These are phyloP conservation scores for Montifringilla adamsi DNA, from an alignment of 2,113 vertebrate genomes.

Conservation along the genomic window DNA sequence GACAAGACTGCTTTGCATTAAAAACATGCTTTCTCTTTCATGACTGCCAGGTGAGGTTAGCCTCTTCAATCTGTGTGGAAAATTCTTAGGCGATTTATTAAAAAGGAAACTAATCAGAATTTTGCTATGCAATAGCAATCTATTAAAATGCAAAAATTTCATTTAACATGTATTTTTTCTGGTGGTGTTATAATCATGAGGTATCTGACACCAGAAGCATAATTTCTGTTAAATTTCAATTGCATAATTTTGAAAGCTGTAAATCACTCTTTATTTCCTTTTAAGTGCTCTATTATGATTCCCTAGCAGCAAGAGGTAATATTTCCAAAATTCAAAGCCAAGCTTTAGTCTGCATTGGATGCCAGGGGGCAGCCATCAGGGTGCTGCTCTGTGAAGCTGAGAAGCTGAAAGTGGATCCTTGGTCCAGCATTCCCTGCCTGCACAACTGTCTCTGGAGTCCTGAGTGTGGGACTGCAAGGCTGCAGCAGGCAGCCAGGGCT, in stretches of 20 bases:
- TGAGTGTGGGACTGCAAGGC: background rate
- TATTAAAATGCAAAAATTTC: background rate
- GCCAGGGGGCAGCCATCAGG: background rate
- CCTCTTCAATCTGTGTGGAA: background rate
- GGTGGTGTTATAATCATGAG: background rate
- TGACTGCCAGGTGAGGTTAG: background rate
- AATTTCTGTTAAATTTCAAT: background rate
- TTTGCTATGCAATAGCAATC: background rate
- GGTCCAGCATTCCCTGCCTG: background rate
- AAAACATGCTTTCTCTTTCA: background rate
- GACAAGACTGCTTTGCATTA: background rate
- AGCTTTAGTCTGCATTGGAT: background rate
- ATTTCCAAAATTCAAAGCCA: background rate
- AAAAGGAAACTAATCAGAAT: background rate
- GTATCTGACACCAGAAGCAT: background rate
- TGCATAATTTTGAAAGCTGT: background rate
- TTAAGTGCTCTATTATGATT: background rate
- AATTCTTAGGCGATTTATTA: background rate
- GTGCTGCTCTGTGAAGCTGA: background rate
- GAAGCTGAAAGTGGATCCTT: background rate
- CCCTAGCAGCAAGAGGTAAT: background rate
- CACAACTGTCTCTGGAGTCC: fast-evolving
- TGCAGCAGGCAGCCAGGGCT: background rate
- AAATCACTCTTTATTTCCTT: background rate
- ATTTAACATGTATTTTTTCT: background rate